Evolutionary conservation across 1,140 invertebrate genomes (phyloP).

Genomic region (Brachionus calyciflorus): DNA sequence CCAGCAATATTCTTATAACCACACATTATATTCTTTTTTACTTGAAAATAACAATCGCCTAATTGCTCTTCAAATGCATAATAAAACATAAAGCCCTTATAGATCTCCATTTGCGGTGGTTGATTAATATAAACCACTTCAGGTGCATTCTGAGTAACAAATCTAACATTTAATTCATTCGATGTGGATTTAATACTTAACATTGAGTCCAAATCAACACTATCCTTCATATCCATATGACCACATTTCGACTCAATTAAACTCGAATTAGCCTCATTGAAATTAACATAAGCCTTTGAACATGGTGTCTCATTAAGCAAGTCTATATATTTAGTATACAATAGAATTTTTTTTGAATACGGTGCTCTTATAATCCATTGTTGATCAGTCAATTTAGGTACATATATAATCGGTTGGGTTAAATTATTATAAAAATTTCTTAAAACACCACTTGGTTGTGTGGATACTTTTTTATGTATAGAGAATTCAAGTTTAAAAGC

Average conservation of each 20-base stretch:
- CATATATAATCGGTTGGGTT: neutral
- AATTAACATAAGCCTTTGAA: neutral
- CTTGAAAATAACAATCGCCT: conserved; percentile 42
- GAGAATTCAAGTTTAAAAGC: neutral
- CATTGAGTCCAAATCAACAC: neutral
- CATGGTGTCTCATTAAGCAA: conserved; percentile 30
- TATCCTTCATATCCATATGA: neutral
- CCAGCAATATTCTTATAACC: conserved; percentile 10
- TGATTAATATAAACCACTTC: conserved; percentile 9
- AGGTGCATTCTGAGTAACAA: neutral
- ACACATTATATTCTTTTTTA: conserved; percentile 18
- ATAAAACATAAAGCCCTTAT: conserved; percentile 24
- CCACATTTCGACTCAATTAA: conserved; percentile 31
- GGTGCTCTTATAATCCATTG: conserved; percentile 20
- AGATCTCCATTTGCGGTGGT: neutral
- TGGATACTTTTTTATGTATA: neutral
- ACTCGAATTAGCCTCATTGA: conserved; percentile 17
- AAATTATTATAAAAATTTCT: conserved; percentile 7
- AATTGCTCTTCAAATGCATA: conserved; percentile 18
- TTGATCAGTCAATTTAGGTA: conserved; percentile 40
- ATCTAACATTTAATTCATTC: conserved; percentile 37
- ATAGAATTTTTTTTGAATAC: conserved; percentile 24
- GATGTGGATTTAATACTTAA: neutral
- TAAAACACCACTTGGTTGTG: neutral
- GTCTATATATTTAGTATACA: conserved; percentile 11